phyloP scores from a whole-genome alignment of 2,888 invertebrate genomes.

The Cosmorhoe ocellata region DNA sequence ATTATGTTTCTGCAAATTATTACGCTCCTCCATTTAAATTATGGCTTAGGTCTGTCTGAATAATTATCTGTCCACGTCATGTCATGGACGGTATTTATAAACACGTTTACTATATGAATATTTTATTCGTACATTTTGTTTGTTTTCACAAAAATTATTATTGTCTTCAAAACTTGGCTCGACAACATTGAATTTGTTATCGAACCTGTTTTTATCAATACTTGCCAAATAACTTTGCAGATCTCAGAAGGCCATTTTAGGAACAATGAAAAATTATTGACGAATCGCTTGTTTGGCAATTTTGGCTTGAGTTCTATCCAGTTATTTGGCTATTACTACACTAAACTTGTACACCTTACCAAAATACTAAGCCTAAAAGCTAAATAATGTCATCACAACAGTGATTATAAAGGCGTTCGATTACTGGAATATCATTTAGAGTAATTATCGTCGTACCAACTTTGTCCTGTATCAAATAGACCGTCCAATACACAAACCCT shows the following conservation, averaged over 20 bases:
- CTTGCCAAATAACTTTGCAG: too few species aligned
- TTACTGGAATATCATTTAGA: neutral
- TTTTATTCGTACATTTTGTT: conserved; percentile 11
- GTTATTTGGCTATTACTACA: too few species aligned
- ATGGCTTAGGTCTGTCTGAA: neutral
- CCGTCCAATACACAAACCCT: conserved; percentile 9
- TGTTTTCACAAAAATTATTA: conserved; percentile 11
- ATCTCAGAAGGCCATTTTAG: too few species aligned
- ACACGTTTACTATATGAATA: conserved; percentile 1
- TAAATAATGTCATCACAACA: too few species aligned
- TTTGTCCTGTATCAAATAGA: neutral
- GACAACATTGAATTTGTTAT: neutral
- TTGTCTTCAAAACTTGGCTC: neutral
- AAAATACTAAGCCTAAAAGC: too few species aligned
- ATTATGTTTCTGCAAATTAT: neutral
- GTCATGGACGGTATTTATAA: neutral
- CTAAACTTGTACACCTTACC: too few species aligned
- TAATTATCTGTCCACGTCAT: neutral
- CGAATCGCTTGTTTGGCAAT: too few species aligned
- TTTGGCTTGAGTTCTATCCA: too few species aligned
- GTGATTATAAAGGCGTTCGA: too few species aligned
- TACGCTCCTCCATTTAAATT: neutral
- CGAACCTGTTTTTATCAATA: too few species aligned
- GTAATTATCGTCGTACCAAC: neutral
- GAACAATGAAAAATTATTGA: too few species aligned